Base-by-base conservation (phyloP, 2,888 invertebrate species). In the Trachelus troglodyta region DNA sequence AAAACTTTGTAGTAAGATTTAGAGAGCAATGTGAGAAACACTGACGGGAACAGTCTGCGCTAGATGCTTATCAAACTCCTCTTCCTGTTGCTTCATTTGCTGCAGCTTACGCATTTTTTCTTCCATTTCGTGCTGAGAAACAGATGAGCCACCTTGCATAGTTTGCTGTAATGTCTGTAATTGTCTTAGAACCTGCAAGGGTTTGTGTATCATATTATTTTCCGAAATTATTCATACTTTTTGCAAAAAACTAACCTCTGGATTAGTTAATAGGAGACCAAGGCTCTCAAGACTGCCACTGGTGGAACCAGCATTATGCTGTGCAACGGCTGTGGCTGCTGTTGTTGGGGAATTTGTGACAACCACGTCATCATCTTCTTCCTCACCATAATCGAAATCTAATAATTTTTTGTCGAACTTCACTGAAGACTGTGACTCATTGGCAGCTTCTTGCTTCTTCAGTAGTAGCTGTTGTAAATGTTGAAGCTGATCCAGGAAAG, bases 371-470 rank as follows among this genome's bases (percentile, higher is more conserved):
- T 96, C 95, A n/a, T 97, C 97, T 77, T 97, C 97, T 82, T 98
- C 98, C 85, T 97, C 97, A 78, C 96, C 97, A 90, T 98, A 98
- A 92, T 98, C 98, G 91, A 97, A 98, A 92, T 98, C 96, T 80
- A 98, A 92, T 30, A 98, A 92, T 89, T 97, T 97, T 88, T 97
- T 94, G 90, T 96, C 96, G 91, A 97, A 97, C 89, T 96, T 96
- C 6, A 95, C 94, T 78, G 92, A 92, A 76, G 87, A 85, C 71
- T 90, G 89, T 1, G 92, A 85, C 82, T 92, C 91, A 30, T 89
- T 92, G 34, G 85, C 81, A 35, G 89, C 89, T 75, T 91, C 91
- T 80, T 91, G 91, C 75, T 92, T 92, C 80, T 92, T 92, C 74
- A 93, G 89, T 75, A 94, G 89, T 81, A 95, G 89, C 85, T 94